Percentiles rank a stretch among this genome's conserved stretches.
These are phyloP conservation scores for Cyanoderma ruficeps DNA, from an alignment of 2,113 vertebrate species.

Conservation along the genomic window DNA sequence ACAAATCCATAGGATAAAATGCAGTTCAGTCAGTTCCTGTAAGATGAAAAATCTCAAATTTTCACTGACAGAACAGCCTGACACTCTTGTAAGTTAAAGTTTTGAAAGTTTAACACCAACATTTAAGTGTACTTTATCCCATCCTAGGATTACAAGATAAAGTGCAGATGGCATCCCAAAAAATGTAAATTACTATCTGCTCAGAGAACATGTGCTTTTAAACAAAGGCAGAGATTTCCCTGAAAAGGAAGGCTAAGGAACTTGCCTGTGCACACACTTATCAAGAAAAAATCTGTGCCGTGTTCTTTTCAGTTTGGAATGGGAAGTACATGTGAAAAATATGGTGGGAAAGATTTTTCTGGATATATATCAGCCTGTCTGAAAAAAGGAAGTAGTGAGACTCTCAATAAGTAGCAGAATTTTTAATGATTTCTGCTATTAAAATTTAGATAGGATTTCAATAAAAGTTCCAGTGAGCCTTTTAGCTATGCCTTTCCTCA, in stretches of 20 bases:
- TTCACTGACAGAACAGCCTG: neutral
- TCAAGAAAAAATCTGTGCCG: neutral
- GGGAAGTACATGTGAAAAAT: conserved; percentile 5
- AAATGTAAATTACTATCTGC: neutral
- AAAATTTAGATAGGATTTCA: neutral
- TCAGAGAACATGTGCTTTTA: neutral
- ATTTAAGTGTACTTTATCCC: neutral
- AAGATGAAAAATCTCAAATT: neutral
- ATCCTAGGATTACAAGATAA: neutral
- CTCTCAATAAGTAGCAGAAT: neutral
- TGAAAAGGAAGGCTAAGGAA: neutral
- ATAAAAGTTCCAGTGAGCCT: neutral
- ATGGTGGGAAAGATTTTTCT: neutral
- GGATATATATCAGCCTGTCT: neutral
- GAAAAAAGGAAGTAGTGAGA: neutral
- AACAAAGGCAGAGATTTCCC: conserved; percentile 4
- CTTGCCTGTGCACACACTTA: neutral
- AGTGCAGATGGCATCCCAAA: neutral
- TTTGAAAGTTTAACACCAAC: neutral
- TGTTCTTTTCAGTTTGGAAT: neutral
- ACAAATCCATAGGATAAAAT: neutral
- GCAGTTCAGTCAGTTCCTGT: neutral
- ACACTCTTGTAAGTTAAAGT: neutral
- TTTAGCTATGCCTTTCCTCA: neutral
- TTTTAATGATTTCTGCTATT: neutral